A percentile compares a stretch with the other conserved stretches of the same genome.
Evolutionary conservation across 2,797 vertebrate genomes (phyloP).

Genomic region (Choloepus didactylus): DNA sequence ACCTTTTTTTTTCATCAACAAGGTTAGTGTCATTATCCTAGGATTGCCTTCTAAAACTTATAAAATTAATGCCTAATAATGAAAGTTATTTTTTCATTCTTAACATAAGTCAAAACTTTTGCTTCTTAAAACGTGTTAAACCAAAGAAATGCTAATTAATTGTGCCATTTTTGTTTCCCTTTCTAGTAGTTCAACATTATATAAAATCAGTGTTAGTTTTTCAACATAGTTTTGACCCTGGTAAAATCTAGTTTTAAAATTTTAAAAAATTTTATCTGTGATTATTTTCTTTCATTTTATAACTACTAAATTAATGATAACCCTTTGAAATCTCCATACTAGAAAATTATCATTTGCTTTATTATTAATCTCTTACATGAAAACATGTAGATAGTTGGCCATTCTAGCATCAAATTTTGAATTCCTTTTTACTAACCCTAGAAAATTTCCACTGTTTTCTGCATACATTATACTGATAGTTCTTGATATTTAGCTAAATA

Average conservation of each 20-base stretch:
- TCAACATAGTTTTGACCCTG: background rate
- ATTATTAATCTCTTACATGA: background rate
- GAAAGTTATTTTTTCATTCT: background rate
- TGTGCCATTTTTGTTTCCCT: background rate
- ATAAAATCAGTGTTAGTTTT: constrained; percentile 30
- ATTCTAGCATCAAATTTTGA: background rate
- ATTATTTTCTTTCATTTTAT: constrained; percentile 34
- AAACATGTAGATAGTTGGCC: background rate
- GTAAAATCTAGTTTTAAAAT: background rate
- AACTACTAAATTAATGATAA: background rate
- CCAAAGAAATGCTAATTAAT: background rate
- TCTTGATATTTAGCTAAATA: background rate
- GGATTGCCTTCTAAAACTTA: background rate
- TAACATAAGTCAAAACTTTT: background rate
- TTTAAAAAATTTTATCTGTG: background rate
- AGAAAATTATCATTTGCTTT: background rate
- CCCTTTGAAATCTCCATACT: background rate
- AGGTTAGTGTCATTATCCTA: background rate
- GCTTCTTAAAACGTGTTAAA: background rate
- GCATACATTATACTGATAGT: background rate
- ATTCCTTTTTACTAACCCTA: constrained; percentile 2
- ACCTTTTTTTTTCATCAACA: background rate
- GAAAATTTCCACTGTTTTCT: background rate
- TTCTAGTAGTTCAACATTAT: background rate
- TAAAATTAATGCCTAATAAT: background rate